A percentile compares a stretch with the other conserved stretches of the same genome.
These are phyloP conservation scores for Byasa hedistus DNA, from an alignment of 2,888 invertebrate genomes.

Conservation along the genomic window DNA sequence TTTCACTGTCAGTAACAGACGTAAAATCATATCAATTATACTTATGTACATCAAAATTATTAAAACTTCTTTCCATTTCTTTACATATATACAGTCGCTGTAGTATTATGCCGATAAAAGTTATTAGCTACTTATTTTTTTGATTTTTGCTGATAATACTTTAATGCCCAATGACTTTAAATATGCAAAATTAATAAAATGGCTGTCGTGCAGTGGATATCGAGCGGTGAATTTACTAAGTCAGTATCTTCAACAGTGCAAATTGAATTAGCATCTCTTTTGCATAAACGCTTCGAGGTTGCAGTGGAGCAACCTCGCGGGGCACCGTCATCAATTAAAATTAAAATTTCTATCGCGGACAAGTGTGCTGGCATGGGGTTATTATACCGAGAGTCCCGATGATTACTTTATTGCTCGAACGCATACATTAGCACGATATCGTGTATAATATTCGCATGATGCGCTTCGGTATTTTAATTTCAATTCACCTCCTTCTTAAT, in stretches of 20 bases:
- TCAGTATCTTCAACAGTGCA: slow-evolving; percentile 51
- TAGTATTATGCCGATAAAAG: neutral
- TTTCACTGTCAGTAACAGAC: neutral
- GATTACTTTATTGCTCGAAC: slow-evolving; percentile 75
- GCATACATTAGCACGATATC: slow-evolving; percentile 49
- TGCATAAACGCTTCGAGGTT: slow-evolving; percentile 63
- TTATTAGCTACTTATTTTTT: neutral
- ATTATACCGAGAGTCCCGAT: slow-evolving; percentile 66
- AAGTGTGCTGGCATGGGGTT: slow-evolving; percentile 57
- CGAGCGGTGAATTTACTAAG: slow-evolving; percentile 35
- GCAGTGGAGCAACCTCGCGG: slow-evolving; percentile 39
- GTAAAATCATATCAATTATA: neutral
- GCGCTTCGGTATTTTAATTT: slow-evolving; percentile 52
- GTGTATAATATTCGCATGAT: slow-evolving; percentile 51
- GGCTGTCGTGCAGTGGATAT: slow-evolving; percentile 20
- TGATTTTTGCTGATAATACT: neutral
- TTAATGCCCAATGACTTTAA: slow-evolving; percentile 3
- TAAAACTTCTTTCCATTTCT: neutral
- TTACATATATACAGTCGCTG: neutral
- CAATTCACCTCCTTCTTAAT: slow-evolving; percentile 46
- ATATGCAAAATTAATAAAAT: slow-evolving; percentile 23
- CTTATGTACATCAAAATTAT: neutral
- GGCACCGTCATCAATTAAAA: slow-evolving; percentile 66
- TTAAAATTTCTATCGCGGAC: slow-evolving; percentile 73
- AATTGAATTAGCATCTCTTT: slow-evolving; percentile 73